Conservation (phyloP, 2,888 invertebrate genomes). For the Drosophila testacea region DNA sequence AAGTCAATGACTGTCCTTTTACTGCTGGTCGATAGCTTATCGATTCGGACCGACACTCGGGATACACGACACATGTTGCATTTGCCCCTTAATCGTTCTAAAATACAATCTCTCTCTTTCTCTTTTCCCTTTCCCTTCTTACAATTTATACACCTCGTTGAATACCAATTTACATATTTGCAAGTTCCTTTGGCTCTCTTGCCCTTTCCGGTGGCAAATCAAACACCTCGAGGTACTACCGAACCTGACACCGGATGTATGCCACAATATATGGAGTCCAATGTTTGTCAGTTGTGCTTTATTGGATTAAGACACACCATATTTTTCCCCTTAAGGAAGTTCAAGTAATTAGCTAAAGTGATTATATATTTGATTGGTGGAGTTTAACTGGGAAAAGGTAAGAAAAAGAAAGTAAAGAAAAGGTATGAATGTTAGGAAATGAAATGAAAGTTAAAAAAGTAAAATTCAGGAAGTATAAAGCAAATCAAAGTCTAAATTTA, state of each 20-base stretch:
- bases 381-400: background rate
- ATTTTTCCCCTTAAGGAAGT: background rate
- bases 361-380: background rate
- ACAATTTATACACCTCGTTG: conserved; percentile 4
- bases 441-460: too few relatives aligned
- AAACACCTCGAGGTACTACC: conserved; percentile 2
- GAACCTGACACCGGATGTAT: conserved; percentile 11
- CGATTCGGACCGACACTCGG: conserved; percentile 27
- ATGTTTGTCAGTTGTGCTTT: background rate
- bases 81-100: conserved; percentile 7
- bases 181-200: conserved; percentile 17
- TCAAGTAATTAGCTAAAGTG: conserved; percentile 13
- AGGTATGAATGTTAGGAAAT: too few relatives aligned
- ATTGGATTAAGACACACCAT: background rate
- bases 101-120: background rate
- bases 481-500: too few relatives aligned
- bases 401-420: too few relatives aligned
- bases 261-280: conserved; percentile 7
- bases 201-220: conserved; percentile 5
- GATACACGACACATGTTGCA: conserved; percentile 53
- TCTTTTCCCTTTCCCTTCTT: too few relatives aligned
- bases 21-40: conserved; percentile 46
- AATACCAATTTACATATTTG: conserved; percentile 17
- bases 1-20: background rate
- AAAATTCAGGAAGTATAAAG: too few relatives aligned